Evolutionary conservation across 2,888 invertebrate species (phyloP).

Genomic region (Netelia inedita): DNA sequence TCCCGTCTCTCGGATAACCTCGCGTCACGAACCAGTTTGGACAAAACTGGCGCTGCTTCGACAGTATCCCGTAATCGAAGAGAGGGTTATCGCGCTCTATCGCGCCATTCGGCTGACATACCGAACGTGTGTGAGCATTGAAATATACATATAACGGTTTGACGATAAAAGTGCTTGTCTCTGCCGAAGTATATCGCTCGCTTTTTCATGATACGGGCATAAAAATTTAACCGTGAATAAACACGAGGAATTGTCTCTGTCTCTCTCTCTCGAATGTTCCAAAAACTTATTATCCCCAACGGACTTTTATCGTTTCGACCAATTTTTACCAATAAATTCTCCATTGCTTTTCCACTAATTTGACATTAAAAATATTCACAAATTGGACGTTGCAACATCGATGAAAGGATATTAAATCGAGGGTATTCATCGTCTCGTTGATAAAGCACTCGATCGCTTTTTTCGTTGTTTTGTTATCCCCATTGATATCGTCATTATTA

Average conservation of each 20-base stretch:
- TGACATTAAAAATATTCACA: too few relatives aligned
- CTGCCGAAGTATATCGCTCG: too few relatives aligned
- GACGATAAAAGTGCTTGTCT: not conserved
- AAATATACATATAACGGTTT: slow-evolving; percentile 11
- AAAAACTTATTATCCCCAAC: too few relatives aligned
- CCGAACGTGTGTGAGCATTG: not conserved
- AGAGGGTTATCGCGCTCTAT: slow-evolving; percentile 48
- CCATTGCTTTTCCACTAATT: too few relatives aligned
- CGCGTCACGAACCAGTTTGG: slow-evolving; percentile 44
- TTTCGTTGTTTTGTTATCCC: not conserved
- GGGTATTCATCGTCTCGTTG: not conserved
- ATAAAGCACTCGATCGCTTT: not conserved
- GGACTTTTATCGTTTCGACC: too few relatives aligned
- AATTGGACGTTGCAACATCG: too few relatives aligned
- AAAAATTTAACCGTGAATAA: too few relatives aligned
- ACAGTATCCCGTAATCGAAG: not conserved
- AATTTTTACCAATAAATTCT: too few relatives aligned
- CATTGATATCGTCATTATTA: slow-evolving; percentile 41
- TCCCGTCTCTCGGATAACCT: not conserved
- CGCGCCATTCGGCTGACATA: slow-evolving; percentile 29
- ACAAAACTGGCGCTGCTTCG: not conserved
- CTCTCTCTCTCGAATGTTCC: too few relatives aligned
- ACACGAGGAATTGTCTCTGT: too few relatives aligned
- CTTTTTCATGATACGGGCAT: too few relatives aligned
- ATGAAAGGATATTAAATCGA: slow-evolving; percentile 18